phyloP scores from a whole-genome alignment of 2,888 invertebrate species.

The Arenicola marina region DNA sequence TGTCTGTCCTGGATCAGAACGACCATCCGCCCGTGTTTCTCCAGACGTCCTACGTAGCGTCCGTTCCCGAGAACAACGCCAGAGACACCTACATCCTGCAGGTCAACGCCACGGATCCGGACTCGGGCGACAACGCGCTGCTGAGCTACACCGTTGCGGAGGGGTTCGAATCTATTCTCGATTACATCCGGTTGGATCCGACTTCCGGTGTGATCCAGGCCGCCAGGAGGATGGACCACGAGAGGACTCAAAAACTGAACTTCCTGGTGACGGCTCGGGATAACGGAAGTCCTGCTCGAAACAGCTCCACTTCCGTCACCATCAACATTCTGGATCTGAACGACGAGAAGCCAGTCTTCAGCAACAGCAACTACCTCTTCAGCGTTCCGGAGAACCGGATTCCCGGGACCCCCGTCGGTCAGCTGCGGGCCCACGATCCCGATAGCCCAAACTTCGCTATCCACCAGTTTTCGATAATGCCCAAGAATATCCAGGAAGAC shows the following conservation, averaged over 20 bases:
- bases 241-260: not conserved
- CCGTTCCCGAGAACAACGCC: constrained; percentile 6
- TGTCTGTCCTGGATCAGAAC: constrained; percentile 27
- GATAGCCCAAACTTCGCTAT: constrained; percentile 17
- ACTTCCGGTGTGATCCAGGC: not conserved
- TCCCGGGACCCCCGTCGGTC: constrained; percentile 8
- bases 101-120: constrained; percentile 4
- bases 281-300: not conserved
- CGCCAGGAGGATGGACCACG: not conserved
- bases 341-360: constrained; percentile 9
- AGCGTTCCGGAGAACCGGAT: constrained; percentile 2
- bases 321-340: constrained; percentile 5
- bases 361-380: not conserved
- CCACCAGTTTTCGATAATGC: constrained; percentile 6
- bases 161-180: not conserved
- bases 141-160: constrained; percentile 1
- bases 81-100: constrained; percentile 2
- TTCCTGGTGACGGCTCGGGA: not conserved
- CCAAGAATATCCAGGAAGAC: not conserved
- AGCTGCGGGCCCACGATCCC: constrained; percentile 13
- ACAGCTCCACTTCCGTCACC: not conserved
- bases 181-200: constrained; percentile 2
- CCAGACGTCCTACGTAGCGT: constrained; percentile 6
- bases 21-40: constrained; percentile 28
- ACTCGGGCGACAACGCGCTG: constrained; percentile 3